Evolutionary conservation across 2,888 invertebrate species (phyloP).

Genomic region (Pammene aurita): DNA sequence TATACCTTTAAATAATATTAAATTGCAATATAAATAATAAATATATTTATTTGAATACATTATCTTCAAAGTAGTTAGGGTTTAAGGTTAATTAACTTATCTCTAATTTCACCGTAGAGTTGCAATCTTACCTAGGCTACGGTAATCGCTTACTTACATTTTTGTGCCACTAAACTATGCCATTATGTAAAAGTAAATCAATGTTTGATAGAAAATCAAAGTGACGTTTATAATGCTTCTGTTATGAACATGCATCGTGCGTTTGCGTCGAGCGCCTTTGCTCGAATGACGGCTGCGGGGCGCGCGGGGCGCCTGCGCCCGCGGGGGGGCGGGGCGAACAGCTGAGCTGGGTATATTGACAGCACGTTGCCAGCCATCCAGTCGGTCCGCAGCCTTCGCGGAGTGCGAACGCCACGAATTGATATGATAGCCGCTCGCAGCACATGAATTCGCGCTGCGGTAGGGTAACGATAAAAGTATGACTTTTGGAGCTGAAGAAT

Average conservation of each 20-base stretch:
- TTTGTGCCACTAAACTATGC: too few relatives aligned
- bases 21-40: too few relatives aligned
- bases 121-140: neutral
- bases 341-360: constrained; percentile 86
- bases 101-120: neutral
- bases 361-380: constrained; percentile 82
- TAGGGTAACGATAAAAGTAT: constrained; percentile 79
- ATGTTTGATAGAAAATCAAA: neutral
- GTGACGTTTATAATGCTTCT: neutral
- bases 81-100: too few relatives aligned
- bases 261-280: constrained; percentile 44
- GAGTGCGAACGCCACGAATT: constrained; percentile 72
- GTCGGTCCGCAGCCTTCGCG: constrained; percentile 81
- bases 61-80: too few relatives aligned
- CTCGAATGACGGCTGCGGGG: constrained; percentile 58
- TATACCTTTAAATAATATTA: too few relatives aligned
- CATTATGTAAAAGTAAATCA: too few relatives aligned
- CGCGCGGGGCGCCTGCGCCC: constrained; percentile 64
- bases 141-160: too few relatives aligned
- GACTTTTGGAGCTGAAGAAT: constrained; percentile 79
- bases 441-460: constrained; percentile 72
- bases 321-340: constrained; percentile 76
- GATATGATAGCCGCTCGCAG: constrained; percentile 79
- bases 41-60: too few relatives aligned
- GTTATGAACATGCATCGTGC: constrained; percentile 46